Evolutionary conservation across 2,797 vertebrate genomes (phyloP), one percentile per base, ranked within the genome.

Genomic region (Spondyliosoma cantharus): DNA sequence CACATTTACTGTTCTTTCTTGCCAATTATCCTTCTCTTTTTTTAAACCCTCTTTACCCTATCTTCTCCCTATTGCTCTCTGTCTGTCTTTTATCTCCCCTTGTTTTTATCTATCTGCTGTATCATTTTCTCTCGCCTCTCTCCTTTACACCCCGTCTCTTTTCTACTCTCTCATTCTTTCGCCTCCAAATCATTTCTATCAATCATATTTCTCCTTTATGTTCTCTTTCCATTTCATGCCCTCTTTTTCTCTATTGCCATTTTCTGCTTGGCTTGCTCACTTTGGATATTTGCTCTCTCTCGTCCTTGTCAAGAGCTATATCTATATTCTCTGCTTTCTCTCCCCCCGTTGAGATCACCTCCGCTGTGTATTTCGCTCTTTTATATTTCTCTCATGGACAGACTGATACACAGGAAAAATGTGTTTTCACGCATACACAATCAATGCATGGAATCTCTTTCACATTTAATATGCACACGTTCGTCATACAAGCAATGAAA

Each of bases 191-290:
- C 37, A 76, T 86, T 83, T 87, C 82, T 65, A 82, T 85, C 75
- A 84, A 84, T 86, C 83, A 82, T 82, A 58, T 50, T 57, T 84
- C 59, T 83, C 27, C 17, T 84, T 78, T 76, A 78, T 76, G 75
- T 65, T 81, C 78, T 74, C 54, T 48, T 49, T 67, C 56, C 19
- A 67, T 59, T 80, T 76, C 74, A 53, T 64, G 45, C 65, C 64
- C 73, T 69, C 53, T 76, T 59, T 73, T 54, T 54, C 72, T 72
- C 63, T 61, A 12, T 70, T 75, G 61, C 78, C 78, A 75, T 88
- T 83, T 90, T 82, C 27, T 79, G 71, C 86, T 61, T 68, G 68
- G 78, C 75, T 83, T 32, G 9, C 49, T 84, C 20, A 17, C 78
- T 74, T 72, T 82, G 45, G 81, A 63, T 59, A 83, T 80, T 76